phyloP scores from a whole-genome alignment of 2,113 vertebrate genomes.

The Hippocampus zosterae region DNA sequence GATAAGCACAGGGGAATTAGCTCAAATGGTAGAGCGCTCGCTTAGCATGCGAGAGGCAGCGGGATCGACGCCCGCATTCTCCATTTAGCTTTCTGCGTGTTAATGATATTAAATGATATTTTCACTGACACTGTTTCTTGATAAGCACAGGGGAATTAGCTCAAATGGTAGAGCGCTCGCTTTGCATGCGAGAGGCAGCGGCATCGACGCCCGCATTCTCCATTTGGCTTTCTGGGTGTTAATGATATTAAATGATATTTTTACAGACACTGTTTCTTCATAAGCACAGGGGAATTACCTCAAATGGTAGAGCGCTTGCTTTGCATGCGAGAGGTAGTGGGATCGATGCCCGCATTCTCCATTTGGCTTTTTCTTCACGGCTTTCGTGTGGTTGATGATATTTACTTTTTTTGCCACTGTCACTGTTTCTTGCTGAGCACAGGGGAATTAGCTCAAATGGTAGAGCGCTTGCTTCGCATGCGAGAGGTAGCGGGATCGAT shows the following conservation, averaged over 20 bases:
- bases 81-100: conserved; percentile 30
- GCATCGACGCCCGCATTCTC: conserved; percentile 63
- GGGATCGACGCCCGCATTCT: conserved; percentile 66
- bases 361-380: conserved; percentile 1
- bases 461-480: conserved; percentile 80
- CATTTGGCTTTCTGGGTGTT: too few species aligned
- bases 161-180: conserved; percentile 81
- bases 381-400: too few species aligned
- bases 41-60: conserved; percentile 77
- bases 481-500: conserved; percentile 73
- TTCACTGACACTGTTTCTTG: too few species aligned
- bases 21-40: conserved; percentile 82
- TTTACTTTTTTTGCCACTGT: too few species aligned
- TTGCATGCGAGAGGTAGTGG: conserved; percentile 75
- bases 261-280: too few species aligned
- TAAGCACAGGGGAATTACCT: too few species aligned
- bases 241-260: too few species aligned
- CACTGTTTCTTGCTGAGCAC: too few species aligned
- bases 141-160: conserved; percentile 66
- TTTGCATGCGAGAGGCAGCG: conserved; percentile 76
- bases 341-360: conserved; percentile 64
- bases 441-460: conserved; percentile 80
- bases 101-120: too few species aligned
- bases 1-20: conserved; percentile 65
- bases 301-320: conserved; percentile 44